These are phyloP conservation scores for Zonitis immaculata DNA, from an alignment of 2,888 invertebrate species.

Conservation along the genomic window DNA sequence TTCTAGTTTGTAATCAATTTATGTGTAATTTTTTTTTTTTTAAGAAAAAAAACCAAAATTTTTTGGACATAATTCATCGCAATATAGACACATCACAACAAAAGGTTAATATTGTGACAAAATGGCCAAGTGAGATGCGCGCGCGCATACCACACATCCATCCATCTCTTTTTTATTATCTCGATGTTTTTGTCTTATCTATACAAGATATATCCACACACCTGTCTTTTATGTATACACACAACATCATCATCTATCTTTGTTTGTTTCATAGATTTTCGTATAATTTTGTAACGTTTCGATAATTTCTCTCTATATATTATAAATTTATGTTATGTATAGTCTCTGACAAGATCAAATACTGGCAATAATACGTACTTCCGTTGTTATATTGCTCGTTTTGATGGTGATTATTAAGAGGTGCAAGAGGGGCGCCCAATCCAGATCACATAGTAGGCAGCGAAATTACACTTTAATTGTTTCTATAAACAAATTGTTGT, in stretches of 20 bases:
- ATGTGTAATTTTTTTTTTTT: no score
- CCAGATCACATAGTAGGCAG: no score
- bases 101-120: conserved; percentile 51
- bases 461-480: no score
- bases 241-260: neutral
- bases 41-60: no score
- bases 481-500: no score
- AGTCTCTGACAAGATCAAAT: conserved; percentile 10
- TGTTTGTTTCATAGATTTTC: neutral
- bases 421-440: conserved; percentile 2
- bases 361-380: conserved; percentile 22
- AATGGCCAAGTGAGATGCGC: conserved; percentile 46
- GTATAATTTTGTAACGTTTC: no score
- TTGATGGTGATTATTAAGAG: neutral
- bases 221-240: neutral
- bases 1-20: no score
- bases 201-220: no score
- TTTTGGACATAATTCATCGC: conserved; percentile 44
- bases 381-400: conserved; percentile 4
- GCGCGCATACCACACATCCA: conserved; percentile 29
- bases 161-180: neutral
- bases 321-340: neutral
- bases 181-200: no score
- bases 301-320: neutral
- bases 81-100: conserved; percentile 48